Evolutionary conservation across 2,888 invertebrate genomes (phyloP), one percentile per base, ranked within the genome.

Genomic region (Drosophila buzzatii): DNA sequence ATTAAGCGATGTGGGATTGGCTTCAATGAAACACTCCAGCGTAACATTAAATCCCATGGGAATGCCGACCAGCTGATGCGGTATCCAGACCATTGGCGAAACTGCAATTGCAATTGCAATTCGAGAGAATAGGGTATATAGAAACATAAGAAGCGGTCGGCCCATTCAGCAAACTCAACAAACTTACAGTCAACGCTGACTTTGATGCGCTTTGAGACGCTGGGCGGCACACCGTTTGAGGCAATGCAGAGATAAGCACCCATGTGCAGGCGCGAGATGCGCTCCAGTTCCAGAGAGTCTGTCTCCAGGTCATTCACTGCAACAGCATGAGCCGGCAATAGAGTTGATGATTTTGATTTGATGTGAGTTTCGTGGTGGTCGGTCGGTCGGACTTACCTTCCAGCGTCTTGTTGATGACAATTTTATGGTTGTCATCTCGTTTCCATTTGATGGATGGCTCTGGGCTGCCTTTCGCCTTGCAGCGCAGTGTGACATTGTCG

Each of bases 101-200:
- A 98, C 98, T 98, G 94, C 8, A 68, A 66, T 45, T n/a, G n/a
- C n/a, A n/a, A n/a, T n/a, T n/a, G 35, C 12, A 70, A 10, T 14
- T 31, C 0, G 1, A 12, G 23, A 18, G 14, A 27, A 42, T 51
- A 16, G 35, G 41, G 10, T 16, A 41, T 14, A 18, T 16, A 14
- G 6, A 20, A n/a, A 23, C 20, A 12, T 2, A 33, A 27, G 27
- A 27, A 27, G 27, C 23, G n/a, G 4, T 27, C 18, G n/a, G n/a
- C 45, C 31, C 10, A 23, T 44, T 16, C 37, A 2, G 27, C 27
- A 27, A 27, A 27, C n/a, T 23, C n/a, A 16, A 4, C 12, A 31
- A 18, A 97, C 98, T 97, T 94, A 98, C 98, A 98, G 93, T 98
- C 97, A 45, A 98, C 98, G 94, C 97, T 97, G 90, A 98, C 97